These are phyloP conservation scores for Lochmaea crataegi DNA, from an alignment of 2,888 invertebrate species.

Conservation along the genomic window DNA sequence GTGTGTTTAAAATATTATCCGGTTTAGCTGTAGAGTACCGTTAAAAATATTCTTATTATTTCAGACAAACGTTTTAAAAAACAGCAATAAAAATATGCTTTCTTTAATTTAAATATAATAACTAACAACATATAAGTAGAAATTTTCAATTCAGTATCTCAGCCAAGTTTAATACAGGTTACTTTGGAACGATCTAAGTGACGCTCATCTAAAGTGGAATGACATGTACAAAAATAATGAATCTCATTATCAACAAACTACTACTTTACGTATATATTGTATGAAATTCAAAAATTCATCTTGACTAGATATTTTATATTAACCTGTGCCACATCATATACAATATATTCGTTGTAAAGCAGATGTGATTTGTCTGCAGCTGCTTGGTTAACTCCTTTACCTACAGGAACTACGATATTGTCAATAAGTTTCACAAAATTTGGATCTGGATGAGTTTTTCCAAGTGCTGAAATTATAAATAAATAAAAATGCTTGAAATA, in stretches of 20 bases:
- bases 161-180: too few species aligned
- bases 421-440: constrained; percentile 67
- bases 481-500: not conserved
- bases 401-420: constrained; percentile 84
- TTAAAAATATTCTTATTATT: too few species aligned
- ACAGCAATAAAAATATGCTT: too few species aligned
- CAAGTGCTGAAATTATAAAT: constrained; percentile 64
- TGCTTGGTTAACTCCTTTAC: constrained; percentile 69
- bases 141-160: too few species aligned
- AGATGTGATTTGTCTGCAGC: constrained; percentile 67
- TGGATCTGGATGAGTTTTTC: constrained; percentile 88
- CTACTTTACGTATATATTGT: not conserved
- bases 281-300: constrained; percentile 73
- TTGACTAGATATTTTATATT: constrained; percentile 89
- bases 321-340: constrained; percentile 95
- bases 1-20: too few species aligned
- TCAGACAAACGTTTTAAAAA: too few species aligned
- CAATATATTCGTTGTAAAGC: constrained; percentile 94
- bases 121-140: too few species aligned
- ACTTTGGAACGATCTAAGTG: too few species aligned
- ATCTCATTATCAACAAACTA: not conserved
- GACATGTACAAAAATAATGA: not conserved
- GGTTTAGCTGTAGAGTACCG: too few species aligned
- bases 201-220: too few species aligned
- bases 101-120: too few species aligned